Conservation (phyloP, 2,113 vertebrate genomes). For the Elachura formosa region DNA sequence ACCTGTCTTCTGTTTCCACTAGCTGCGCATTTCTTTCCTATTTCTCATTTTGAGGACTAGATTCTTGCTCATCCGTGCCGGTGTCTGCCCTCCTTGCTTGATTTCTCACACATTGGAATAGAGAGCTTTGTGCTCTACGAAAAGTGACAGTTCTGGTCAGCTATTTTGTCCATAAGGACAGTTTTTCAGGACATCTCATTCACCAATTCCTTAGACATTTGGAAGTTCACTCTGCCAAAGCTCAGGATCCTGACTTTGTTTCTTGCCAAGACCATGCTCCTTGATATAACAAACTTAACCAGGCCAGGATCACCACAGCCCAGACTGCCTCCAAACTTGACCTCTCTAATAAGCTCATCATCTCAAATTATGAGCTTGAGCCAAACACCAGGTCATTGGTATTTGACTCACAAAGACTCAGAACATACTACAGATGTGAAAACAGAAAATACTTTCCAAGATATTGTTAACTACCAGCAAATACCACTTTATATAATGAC, state of each 20-base stretch:
- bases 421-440: not conserved
- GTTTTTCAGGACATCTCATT: not conserved
- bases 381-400: not conserved
- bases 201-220: not conserved
- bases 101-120: not conserved
- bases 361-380: not conserved
- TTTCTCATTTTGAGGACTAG: not conserved
- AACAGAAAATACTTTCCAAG: not conserved
- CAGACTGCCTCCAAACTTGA: not conserved
- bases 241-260: not conserved
- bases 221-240: not conserved
- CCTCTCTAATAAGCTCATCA: not conserved
- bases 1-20: not conserved
- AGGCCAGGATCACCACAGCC: accelerated
- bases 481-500: not conserved
- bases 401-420: not conserved
- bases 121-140: not conserved
- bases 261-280: not conserved
- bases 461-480: not conserved
- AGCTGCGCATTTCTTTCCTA: not conserved
- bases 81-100: not conserved
- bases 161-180: not conserved
- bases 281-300: not conserved
- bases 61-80: not conserved
- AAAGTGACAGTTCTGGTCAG: not conserved